Percentiles rank a stretch among this genome's conserved stretches.
phyloP scores from a whole-genome alignment of 2,113 vertebrate genomes.

The Myiopsitta monachus region DNA sequence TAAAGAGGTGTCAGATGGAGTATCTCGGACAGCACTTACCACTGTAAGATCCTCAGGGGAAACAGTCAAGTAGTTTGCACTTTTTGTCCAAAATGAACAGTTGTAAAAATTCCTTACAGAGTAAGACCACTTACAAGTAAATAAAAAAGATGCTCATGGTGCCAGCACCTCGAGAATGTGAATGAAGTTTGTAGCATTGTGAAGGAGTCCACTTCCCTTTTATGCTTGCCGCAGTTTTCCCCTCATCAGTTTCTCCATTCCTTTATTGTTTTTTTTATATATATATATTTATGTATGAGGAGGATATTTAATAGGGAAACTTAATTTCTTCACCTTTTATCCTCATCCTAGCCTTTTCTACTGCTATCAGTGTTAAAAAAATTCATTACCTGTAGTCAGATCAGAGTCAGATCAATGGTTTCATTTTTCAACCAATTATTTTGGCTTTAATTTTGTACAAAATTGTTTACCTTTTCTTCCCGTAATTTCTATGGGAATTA shows the following conservation, averaged over 20 bases:
- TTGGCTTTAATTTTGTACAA: background rate
- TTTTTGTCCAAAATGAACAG: background rate
- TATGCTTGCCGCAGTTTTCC: background rate
- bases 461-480: background rate
- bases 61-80: background rate
- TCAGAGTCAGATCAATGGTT: background rate
- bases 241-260: background rate
- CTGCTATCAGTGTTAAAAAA: background rate
- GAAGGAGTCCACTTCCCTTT: background rate
- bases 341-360: background rate
- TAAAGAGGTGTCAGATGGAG: background rate
- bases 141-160: background rate
- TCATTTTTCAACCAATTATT: background rate
- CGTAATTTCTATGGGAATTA: background rate
- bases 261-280: background rate
- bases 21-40: background rate
- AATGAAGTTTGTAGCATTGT: background rate
- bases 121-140: background rate
- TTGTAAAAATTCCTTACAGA: background rate
- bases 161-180: fast-evolving
- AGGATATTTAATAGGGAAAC: background rate
- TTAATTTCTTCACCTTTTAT: background rate
- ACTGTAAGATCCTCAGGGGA: background rate
- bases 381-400: background rate
- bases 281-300: background rate